Evolutionary conservation across 2,113 vertebrate species (phyloP).

Genomic region (Tetraodon nigroviridis): DNA sequence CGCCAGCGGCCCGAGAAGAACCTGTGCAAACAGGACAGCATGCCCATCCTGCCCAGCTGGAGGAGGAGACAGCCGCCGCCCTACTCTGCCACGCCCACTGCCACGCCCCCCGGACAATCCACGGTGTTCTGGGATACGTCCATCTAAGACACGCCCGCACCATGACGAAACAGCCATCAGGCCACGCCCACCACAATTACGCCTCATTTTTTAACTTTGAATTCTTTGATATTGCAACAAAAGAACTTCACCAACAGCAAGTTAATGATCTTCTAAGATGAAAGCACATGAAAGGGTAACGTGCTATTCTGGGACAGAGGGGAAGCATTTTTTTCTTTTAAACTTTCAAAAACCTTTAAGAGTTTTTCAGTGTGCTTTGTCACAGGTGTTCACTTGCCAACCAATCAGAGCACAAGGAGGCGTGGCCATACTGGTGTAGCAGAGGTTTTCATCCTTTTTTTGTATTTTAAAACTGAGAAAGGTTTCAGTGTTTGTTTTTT

Average conservation of each 20-base stretch:
- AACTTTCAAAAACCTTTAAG: too few relatives aligned
- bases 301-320: neutral
- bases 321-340: neutral
- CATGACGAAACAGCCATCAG: constrained; percentile 8
- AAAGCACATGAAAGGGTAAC: too few relatives aligned
- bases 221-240: neutral
- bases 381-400: constrained; percentile 11
- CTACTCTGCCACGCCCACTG: constrained; percentile 84
- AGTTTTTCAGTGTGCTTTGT: neutral
- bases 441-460: constrained; percentile 54
- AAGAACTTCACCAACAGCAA: too few relatives aligned
- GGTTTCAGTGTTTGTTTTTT: constrained; percentile 17
- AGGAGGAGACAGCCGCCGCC: constrained; percentile 88
- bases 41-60: constrained; percentile 94
- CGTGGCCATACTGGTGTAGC: constrained; percentile 59
- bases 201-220: neutral
- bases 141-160: constrained; percentile 23
- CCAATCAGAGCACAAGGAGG: constrained; percentile 46
- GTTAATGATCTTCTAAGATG: too few relatives aligned
- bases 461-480: constrained; percentile 39
- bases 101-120: constrained; percentile 39
- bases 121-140: constrained; percentile 85
- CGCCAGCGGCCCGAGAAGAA: constrained; percentile 89
- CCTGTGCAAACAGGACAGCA: constrained; percentile 94
- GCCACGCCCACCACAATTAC: neutral